Evolutionary conservation across 2,113 vertebrate species (phyloP), one percentile per base, ranked within the genome.

Genomic region (Myodes glareolus): DNA sequence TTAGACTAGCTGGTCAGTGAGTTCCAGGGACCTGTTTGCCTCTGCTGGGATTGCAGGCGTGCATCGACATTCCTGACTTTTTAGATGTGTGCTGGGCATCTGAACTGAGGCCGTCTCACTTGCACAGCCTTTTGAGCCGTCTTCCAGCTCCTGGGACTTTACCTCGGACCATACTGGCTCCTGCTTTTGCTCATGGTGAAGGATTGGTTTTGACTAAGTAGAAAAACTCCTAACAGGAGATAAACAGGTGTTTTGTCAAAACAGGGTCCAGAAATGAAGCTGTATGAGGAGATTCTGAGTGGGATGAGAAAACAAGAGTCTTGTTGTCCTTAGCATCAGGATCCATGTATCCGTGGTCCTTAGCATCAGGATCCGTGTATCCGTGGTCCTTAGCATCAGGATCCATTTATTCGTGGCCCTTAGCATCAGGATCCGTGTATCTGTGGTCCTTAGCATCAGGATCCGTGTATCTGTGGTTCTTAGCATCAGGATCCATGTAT

Each of bases 181-280:
- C 39, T 81, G 36, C 33, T 47, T 86, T 94, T 96, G 86, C 91
- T 95, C 97, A 42, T 42, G 52, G 55, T n/a, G 68, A 95, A 96
- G 33, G 31, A 68, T 94, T 92, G 92, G 58, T 96, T 94, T 92
- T 91, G 58, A 19, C 47, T 92, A n/a, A 85, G 45, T 47, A 84
- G 17, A 85, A 29, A 68, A 81, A 11, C 94, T 94, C 55, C 52
- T 82, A 23, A 82, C 52, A 58, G 52, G 21, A 58, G 19, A 12
- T 84, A 36, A 39, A 16, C 29, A 42, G 55, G 29, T 65, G 16
- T 67, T 67, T 67, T 47, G 39, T 11, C 25, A 25, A 23, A 84
- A 63, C n/a, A 61, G n/a, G 7, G 52, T 84, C 25, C 23, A 42
- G 39, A 7, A 7, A 29, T 82, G 55, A n/a, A 61, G 7, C 14